Conservation (phyloP, 2,888 invertebrate genomes). For the Drosophila antonietae region DNA sequence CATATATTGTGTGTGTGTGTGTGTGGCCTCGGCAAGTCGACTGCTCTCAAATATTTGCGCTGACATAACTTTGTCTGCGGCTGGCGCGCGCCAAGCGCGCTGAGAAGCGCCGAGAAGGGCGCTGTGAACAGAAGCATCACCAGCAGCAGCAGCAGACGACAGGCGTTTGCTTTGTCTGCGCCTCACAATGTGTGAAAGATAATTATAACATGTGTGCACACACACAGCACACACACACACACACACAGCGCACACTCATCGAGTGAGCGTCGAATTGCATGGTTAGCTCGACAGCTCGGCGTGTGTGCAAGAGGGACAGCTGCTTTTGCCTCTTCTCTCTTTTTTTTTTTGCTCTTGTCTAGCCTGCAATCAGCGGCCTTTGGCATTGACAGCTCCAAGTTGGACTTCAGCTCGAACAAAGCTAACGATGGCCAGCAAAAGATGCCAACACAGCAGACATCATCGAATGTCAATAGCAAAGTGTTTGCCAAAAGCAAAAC, state of each 20-base stretch:
- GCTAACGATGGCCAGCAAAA: constrained; percentile 35
- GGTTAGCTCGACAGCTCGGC: constrained; percentile 20
- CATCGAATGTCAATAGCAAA: constrained; percentile 68
- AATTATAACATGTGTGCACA: constrained; percentile 70
- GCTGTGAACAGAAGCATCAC: constrained; percentile 9
- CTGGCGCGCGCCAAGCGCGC: constrained; percentile 57
- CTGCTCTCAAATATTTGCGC: constrained; percentile 72
- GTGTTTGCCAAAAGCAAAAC: constrained; percentile 65
- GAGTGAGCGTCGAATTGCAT: not conserved
- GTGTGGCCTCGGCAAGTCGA: constrained; percentile 47
- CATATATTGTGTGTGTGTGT: not conserved
- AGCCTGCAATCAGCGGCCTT: constrained; percentile 49
- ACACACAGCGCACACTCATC: not conserved
- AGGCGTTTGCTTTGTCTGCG: constrained; percentile 62
- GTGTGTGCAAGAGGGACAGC: constrained; percentile 1
- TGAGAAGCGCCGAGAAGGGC: constrained; percentile 25
- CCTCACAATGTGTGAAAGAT: constrained; percentile 69
- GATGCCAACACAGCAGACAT: constrained; percentile 65
- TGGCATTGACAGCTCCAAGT: constrained; percentile 65
- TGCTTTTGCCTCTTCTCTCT: not conserved
- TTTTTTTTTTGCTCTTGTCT: constrained; percentile 33
- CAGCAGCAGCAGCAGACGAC: constrained; percentile 41
- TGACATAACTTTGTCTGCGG: constrained; percentile 77
- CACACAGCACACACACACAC: constrained; percentile 27
- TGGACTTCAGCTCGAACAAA: constrained; percentile 28